These are phyloP conservation scores for Palythoa caribaeorum DNA, from an alignment of 92 coral and sea anemone species.

Conservation along the genomic window DNA sequence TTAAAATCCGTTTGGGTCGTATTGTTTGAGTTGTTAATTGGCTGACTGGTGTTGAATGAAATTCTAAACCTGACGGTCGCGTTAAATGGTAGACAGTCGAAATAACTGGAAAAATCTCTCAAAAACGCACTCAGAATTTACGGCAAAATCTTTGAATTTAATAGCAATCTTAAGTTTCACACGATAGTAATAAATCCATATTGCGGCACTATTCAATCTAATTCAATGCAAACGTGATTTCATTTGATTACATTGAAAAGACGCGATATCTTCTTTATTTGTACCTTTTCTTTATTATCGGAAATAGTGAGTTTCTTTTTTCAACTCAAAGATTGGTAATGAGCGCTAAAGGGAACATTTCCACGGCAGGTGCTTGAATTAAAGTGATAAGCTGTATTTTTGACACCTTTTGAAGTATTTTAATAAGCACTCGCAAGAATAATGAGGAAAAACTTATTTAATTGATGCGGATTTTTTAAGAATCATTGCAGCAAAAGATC, in stretches of 20 bases:
- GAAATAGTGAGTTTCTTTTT: not conserved
- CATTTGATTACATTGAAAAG: not conserved
- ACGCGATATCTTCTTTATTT: not conserved
- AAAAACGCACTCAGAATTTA: slow-evolving; percentile 9
- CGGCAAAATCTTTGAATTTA: not conserved
- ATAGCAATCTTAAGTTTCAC: not conserved
- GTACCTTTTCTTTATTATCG: not conserved
- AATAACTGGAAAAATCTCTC: not conserved
- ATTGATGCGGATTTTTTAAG: not conserved
- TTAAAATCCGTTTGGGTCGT: slow-evolving; percentile 11
- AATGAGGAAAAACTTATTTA: not conserved
- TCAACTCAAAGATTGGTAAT: not conserved
- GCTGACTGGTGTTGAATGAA: not conserved
- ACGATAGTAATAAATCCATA: not conserved
- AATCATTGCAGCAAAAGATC: not conserved
- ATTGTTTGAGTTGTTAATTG: slow-evolving; percentile 28
- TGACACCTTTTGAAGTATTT: not conserved
- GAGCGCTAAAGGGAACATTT: not conserved
- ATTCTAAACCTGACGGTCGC: not conserved
- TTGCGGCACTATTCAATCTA: not conserved
- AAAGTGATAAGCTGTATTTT: not conserved
- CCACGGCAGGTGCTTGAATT: slow-evolving; percentile 1
- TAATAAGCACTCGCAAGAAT: not conserved
- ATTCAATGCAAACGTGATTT: slow-evolving; percentile 8
- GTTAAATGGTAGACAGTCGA: slow-evolving; percentile 1